These are phyloP conservation scores for Harpalus rufipes DNA, from an alignment of 2,888 invertebrate species.

Conservation along the genomic window DNA sequence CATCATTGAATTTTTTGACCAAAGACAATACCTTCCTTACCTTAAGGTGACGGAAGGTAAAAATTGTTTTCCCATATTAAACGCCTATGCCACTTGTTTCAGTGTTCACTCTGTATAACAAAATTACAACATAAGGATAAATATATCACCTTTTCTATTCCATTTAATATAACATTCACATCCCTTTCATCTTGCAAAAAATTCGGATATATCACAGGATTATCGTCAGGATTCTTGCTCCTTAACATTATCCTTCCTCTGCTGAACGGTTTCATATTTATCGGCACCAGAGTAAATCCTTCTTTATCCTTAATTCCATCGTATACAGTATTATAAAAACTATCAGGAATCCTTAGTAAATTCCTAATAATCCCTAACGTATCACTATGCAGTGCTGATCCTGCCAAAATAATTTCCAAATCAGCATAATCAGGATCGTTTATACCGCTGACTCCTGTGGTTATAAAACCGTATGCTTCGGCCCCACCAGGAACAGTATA, in stretches of 20 bases:
- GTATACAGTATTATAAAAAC: constrained; percentile 81
- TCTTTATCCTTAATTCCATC: constrained; percentile 78
- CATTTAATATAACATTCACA: constrained; percentile 85
- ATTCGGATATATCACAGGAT: constrained; percentile 90
- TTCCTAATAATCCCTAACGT: constrained; percentile 83
- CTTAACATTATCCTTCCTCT: constrained; percentile 85
- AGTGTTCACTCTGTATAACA: no score
- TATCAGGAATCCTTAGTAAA: constrained; percentile 82
- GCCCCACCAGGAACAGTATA: constrained; percentile 89
- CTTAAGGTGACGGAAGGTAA: no score
- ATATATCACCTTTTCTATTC: constrained; percentile 83
- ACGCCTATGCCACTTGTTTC: no score
- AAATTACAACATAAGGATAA: neutral
- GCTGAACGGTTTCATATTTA: constrained; percentile 87
- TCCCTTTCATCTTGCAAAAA: constrained; percentile 88
- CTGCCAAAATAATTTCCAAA: constrained; percentile 89
- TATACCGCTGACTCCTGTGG: constrained; percentile 81
- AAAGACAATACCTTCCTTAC: no score
- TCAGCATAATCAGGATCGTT: constrained; percentile 83
- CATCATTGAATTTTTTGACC: no score
- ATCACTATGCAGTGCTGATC: constrained; percentile 88
- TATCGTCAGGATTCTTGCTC: constrained; percentile 85
- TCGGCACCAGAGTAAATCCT: constrained; percentile 85
- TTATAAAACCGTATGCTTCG: constrained; percentile 86
- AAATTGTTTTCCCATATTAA: no score